Evolutionary conservation across 2,797 vertebrate genomes (phyloP).

Genomic region (Loris lydekkerianus): DNA sequence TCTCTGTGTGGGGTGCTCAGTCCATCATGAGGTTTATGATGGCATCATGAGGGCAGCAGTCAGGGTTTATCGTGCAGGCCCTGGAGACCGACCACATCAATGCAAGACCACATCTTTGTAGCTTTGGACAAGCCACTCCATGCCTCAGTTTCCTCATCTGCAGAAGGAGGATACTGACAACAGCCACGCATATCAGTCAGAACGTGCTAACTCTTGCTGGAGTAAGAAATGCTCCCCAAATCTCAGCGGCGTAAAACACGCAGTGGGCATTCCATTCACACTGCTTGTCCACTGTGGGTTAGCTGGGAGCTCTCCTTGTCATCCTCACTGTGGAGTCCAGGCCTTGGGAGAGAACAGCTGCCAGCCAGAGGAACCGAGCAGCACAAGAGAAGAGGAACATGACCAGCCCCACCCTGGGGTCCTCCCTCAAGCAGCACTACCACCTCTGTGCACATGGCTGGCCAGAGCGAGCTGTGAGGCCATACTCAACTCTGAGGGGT

Average conservation of each 20-base stretch:
- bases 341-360: neutral
- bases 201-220: neutral
- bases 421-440: neutral
- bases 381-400: neutral
- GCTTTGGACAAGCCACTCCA: neutral
- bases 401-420: neutral
- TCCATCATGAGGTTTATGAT: no score
- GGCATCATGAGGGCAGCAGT: no score
- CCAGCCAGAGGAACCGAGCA: neutral
- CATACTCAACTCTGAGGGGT: no score
- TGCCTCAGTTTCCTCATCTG: neutral
- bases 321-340: neutral
- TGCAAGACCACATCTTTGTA: neutral
- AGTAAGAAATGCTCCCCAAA: neutral
- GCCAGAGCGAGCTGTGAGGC: no score
- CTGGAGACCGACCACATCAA: neutral
- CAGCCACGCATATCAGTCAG: neutral
- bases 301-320: neutral
- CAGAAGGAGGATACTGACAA: neutral
- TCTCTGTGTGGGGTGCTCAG: neutral
- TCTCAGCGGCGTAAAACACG: neutral
- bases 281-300: neutral
- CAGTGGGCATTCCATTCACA: neutral
- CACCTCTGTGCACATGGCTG: neutral
- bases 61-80: rapidly evolving